A percentile compares a stretch with the other conserved stretches of the same genome.
These are phyloP conservation scores for Crossaster papposus DNA, from an alignment of 53 echinoderm and acorn worm species.

Conservation along the genomic window DNA sequence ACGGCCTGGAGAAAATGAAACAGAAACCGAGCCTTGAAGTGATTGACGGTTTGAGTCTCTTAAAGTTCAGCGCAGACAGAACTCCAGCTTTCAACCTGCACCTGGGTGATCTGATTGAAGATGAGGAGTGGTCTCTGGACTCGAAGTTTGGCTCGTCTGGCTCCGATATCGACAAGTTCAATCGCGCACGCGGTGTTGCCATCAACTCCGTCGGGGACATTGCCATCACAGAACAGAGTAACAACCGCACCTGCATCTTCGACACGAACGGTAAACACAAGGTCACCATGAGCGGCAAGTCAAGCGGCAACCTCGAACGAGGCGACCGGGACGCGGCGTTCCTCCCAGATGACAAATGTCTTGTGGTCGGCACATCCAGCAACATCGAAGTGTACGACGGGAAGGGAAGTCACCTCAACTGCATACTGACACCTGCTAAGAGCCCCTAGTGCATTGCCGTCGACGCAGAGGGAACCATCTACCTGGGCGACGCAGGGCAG, in stretches of 20 bases:
- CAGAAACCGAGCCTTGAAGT: conserved; percentile 1
- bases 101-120: conserved; percentile 35
- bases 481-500: conserved; percentile 8
- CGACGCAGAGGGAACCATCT: conserved; percentile 25
- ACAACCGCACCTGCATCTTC: conserved; percentile 48
- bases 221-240: conserved; percentile 45
- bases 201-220: conserved; percentile 24
- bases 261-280: conserved; percentile 26
- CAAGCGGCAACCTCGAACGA: conserved; percentile 22
- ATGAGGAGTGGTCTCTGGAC: conserved; percentile 46
- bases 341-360: conserved; percentile 33
- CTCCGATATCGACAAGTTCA: conserved; percentile 31
- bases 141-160: conserved; percentile 40
- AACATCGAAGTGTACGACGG: conserved; percentile 30
- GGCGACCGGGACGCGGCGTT: conserved; percentile 47
- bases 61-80: conserved; percentile 41
- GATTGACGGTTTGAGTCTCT: conserved; percentile 31
- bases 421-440: conserved; percentile 21
- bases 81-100: conserved; percentile 43
- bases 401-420: conserved; percentile 14
- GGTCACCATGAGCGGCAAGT: conserved; percentile 35
- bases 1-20: conserved; percentile 10
- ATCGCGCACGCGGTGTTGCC: conserved; percentile 28
- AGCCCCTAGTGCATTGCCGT: conserved; percentile 41
- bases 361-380: conserved; percentile 9